Percentiles rank a stretch among this genome's conserved stretches.
These are phyloP conservation scores for Rhagonycha fulva DNA, from an alignment of 2,888 invertebrate genomes.

Conservation along the genomic window DNA sequence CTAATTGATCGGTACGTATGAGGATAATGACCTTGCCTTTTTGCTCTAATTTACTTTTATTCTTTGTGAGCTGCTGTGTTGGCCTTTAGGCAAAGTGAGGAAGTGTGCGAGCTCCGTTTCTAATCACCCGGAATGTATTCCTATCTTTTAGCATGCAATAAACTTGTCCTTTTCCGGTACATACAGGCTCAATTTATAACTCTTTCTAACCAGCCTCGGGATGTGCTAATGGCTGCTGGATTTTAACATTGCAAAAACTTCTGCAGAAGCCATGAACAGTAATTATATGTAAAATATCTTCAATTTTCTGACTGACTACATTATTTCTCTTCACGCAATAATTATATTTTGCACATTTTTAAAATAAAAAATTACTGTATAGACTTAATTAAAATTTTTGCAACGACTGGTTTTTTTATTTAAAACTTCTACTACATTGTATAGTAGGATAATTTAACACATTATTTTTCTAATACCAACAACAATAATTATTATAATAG, in stretches of 20 bases:
- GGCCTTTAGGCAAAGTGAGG: slow-evolving; percentile 39
- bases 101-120: slow-evolving; percentile 47
- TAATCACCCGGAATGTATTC: slow-evolving; percentile 42
- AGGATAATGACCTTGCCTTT: slow-evolving; percentile 47
- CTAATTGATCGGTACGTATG: slow-evolving; percentile 26
- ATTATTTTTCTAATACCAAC: not conserved
- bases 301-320: slow-evolving; percentile 13
- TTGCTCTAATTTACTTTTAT: slow-evolving; percentile 46
- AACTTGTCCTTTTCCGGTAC: slow-evolving; percentile 42
- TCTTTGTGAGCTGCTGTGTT: slow-evolving; percentile 37
- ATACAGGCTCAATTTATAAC: slow-evolving; percentile 34
- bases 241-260: slow-evolving; percentile 33
- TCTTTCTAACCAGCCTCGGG: slow-evolving; percentile 35
- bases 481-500: not conserved
- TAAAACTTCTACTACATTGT: not conserved
- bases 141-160: slow-evolving; percentile 31
- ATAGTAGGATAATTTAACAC: not conserved
- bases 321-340: slow-evolving; percentile 3
- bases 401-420: not conserved
- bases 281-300: slow-evolving; percentile 35
- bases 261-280: slow-evolving; percentile 28
- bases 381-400: not conserved
- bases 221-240: slow-evolving; percentile 36
- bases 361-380: not conserved
- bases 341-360: slow-evolving; percentile 4